These are phyloP conservation scores for Aspidiotus rigidus DNA, from an alignment of 2,888 invertebrate genomes.

Conservation along the genomic window DNA sequence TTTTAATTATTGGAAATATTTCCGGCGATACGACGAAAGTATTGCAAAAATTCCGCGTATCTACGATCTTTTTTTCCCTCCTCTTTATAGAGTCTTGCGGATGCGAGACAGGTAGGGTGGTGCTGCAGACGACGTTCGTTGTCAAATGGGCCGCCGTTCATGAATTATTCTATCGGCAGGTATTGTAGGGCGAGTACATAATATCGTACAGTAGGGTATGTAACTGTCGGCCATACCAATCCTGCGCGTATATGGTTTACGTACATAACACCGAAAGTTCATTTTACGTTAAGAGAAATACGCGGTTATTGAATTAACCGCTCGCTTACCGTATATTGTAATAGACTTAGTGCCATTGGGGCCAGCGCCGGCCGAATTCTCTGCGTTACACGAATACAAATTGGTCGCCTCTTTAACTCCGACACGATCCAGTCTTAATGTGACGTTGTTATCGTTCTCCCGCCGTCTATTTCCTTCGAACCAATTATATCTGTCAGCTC, in stretches of 20 bases:
- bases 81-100: too few relatives aligned
- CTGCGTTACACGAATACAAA: conserved; percentile 80
- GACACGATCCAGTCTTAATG: conserved; percentile 58
- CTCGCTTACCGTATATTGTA: conserved; percentile 57
- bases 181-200: too few relatives aligned
- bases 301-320: background rate
- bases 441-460: conserved; percentile 56
- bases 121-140: background rate
- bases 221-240: background rate
- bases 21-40: too few relatives aligned
- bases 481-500: conserved; percentile 52
- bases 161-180: too few relatives aligned
- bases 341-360: conserved; percentile 57
- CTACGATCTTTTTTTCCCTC: too few relatives aligned
- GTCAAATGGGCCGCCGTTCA: too few relatives aligned
- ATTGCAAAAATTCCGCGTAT: too few relatives aligned
- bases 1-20: too few relatives aligned
- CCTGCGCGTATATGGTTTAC: background rate
- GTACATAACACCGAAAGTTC: background rate
- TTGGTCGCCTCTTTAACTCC: conserved; percentile 68
- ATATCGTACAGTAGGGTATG: background rate
- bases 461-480: conserved; percentile 50
- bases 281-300: too few relatives aligned
- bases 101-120: background rate
- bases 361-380: conserved; percentile 75